Base-by-base conservation (phyloP, 2,888 invertebrate genomes). In the Conops quadrifasciatus region DNA sequence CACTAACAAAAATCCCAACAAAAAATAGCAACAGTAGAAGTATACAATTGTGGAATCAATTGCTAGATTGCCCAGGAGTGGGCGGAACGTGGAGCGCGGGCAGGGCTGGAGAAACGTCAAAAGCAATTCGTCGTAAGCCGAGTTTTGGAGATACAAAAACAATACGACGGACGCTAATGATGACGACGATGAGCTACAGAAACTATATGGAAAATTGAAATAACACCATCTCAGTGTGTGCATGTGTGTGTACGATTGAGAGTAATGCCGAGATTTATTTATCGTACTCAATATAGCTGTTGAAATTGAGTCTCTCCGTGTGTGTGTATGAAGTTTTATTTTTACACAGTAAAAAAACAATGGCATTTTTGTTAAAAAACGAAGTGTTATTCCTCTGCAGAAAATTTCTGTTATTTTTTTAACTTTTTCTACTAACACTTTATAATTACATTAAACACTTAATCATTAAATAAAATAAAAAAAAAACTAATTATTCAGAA, bases 131-230 rank as follows among this genome's bases (percentile, higher is more conserved):
- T 4, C 49, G 16, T 65, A 56, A 69, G 24, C 45, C 36, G 15
- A 71, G 71, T 64, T 71, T 36, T 64, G 64, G 69, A 66, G 66
- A 72, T 72, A 60, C 69, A 19, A 43, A 58, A 58, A 67, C 49
- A 51, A 36, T 15, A 15, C 51, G 16, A 67, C 26, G 16, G 59
- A 30, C 47, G 45, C 26, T 51, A 13, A 47, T 16, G 65, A 51
- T 13, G 59, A 30, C 47, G 45, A 51, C 28, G 24, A 47, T 16
- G 65, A 51, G 47, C 65, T 7, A 62, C 26, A 63, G 26, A 16
- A 63, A 26, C 69, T 58, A 36, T 53, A 60, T 3, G 4, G 19
- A 21, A n/a, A 56, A 56, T 56, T 19, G 53, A 56, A 56, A 24
- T 24, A 21, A 24, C 24, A 21, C 24, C 21, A 11, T 1, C n/a